Evolutionary conservation across 2,797 vertebrate genomes (phyloP).

Genomic region (Tarsius wallacei): DNA sequence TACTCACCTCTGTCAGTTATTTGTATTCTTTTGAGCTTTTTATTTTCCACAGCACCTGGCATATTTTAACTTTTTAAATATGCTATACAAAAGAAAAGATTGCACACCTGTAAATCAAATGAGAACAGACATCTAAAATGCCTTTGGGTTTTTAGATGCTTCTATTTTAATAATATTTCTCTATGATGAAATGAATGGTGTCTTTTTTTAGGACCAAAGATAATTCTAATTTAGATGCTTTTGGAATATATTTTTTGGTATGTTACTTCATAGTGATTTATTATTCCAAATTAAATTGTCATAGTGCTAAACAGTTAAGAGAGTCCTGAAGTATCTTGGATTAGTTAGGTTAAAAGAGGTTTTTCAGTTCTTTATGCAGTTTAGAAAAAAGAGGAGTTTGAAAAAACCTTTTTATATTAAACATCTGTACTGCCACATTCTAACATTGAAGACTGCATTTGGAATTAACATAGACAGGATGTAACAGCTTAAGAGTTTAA

Average conservation of each 20-base stretch:
- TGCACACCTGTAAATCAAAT: conserved; percentile 16
- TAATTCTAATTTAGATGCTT: conserved; percentile 34
- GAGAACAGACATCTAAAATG: conserved; percentile 9
- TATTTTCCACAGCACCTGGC: conserved; percentile 23
- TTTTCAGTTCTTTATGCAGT: too few species aligned
- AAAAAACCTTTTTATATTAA: background rate
- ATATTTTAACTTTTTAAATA: conserved; percentile 21
- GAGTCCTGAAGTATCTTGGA: background rate
- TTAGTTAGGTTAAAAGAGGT: conserved; percentile 6
- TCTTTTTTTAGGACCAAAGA: background rate
- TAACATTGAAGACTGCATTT: conserved; percentile 30
- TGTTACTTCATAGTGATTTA: conserved; percentile 25
- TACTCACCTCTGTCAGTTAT: background rate
- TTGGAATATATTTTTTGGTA: conserved; percentile 8
- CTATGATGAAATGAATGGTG: conserved; percentile 34
- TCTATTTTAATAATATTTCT: conserved; percentile 30
- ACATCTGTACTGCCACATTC: background rate
- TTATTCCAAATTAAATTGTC: conserved; percentile 42
- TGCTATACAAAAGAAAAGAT: background rate
- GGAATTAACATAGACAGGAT: conserved; percentile 5
- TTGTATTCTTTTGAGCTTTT: conserved; percentile 8
- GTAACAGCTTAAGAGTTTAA: background rate
- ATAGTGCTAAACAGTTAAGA: background rate
- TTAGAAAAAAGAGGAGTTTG: too few species aligned
- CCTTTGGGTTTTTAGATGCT: background rate